These are phyloP conservation scores for Zaprionus bogoriensis DNA, from an alignment of 2,888 invertebrate genomes.

Conservation along the genomic window DNA sequence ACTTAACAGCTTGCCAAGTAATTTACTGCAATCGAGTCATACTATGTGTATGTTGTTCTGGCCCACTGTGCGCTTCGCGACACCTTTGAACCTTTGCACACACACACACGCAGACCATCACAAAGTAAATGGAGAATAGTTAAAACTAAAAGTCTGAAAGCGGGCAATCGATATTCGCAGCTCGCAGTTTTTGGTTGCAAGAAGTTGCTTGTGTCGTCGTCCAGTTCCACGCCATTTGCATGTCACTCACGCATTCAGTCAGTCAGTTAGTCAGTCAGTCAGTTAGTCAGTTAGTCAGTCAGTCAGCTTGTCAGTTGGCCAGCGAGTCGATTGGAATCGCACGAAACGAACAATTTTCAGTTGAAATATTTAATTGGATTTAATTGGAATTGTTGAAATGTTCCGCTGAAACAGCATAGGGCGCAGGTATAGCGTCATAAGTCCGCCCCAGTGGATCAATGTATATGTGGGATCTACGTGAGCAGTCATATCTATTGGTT, in stretches of 20 bases:
- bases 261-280: not conserved
- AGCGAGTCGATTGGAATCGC: conserved; percentile 7
- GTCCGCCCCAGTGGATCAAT: too few relatives aligned
- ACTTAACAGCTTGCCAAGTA: too few relatives aligned
- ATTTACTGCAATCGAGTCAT: too few relatives aligned
- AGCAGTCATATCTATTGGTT: too few relatives aligned
- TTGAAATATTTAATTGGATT: conserved; percentile 61
- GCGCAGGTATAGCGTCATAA: too few relatives aligned
- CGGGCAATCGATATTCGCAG: conserved; percentile 53
- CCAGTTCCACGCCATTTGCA: conserved; percentile 29
- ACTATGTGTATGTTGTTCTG: not conserved
- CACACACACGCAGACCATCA: conserved; percentile 4
- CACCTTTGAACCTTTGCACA: conserved; percentile 12
- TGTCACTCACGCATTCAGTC: conserved; percentile 8
- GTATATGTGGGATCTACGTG: too few relatives aligned
- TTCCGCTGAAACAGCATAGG: conserved; percentile 6
- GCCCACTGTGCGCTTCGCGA: conserved; percentile 28
- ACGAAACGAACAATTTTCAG: conserved; percentile 37
- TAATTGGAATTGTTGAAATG: conserved; percentile 57
- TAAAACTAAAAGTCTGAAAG: conserved; percentile 36
- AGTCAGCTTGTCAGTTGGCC: too few relatives aligned
- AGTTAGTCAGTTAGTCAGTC: conserved; percentile 3
- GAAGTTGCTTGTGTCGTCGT: conserved; percentile 18
- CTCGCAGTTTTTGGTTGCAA: conserved; percentile 48
- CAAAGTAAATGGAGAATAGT: conserved; percentile 28